Evolutionary conservation across 2,113 vertebrate genomes (phyloP).

Genomic region (Triplophysa siluroides): DNA sequence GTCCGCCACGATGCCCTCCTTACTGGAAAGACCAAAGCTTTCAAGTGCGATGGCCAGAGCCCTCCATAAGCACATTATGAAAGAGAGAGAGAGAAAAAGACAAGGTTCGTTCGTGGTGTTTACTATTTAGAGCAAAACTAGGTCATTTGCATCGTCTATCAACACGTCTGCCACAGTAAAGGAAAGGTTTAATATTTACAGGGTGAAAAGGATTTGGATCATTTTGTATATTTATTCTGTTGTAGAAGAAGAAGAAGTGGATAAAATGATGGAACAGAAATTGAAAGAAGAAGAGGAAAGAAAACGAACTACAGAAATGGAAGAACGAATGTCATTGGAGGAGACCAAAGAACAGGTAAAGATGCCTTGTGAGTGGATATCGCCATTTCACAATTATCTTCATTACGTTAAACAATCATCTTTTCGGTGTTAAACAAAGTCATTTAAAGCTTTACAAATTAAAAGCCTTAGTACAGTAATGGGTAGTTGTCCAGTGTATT

Average conservation of each 20-base stretch:
- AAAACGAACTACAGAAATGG: slow-evolving; percentile 88
- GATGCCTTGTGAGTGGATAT: too few relatives aligned
- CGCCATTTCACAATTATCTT: too few relatives aligned
- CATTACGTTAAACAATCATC: too few relatives aligned
- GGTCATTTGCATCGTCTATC: too few relatives aligned
- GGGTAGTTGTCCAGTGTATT: background rate
- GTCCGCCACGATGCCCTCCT: slow-evolving; percentile 84
- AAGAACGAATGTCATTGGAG: slow-evolving; percentile 91
- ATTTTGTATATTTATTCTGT: background rate
- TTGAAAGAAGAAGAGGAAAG: slow-evolving; percentile 90
- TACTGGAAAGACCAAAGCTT: slow-evolving; percentile 91
- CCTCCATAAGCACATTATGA: slow-evolving; percentile 91
- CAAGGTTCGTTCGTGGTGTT: slow-evolving; percentile 73
- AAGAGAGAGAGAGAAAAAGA: slow-evolving; percentile 87
- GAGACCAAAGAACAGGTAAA: slow-evolving; percentile 85
- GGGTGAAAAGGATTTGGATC: too few relatives aligned
- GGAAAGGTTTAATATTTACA: too few relatives aligned
- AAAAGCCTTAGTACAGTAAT: too few relatives aligned
- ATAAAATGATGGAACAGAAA: slow-evolving; percentile 97
- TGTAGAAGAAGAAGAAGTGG: slow-evolving; percentile 88
- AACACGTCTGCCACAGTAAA: too few relatives aligned
- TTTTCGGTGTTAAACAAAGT: too few relatives aligned
- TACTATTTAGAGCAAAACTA: background rate
- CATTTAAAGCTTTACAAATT: background rate
- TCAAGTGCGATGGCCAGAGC: slow-evolving; percentile 92